A percentile compares a stretch with the other conserved stretches of the same genome.
These are phyloP conservation scores for Sebastes vulpes DNA, from an alignment of 2,797 vertebrate genomes.

Conservation along the genomic window DNA sequence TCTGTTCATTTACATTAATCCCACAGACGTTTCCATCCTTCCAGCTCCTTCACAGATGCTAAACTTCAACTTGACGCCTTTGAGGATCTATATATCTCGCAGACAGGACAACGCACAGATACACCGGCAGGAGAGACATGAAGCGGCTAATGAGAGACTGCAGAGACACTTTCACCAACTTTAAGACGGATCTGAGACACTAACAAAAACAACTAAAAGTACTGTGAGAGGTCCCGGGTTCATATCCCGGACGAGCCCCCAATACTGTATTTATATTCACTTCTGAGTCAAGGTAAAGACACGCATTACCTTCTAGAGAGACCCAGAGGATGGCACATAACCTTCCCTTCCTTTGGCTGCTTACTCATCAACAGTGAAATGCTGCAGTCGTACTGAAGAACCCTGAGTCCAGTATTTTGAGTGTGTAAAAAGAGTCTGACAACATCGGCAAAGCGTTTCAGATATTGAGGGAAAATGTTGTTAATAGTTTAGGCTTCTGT, in stretches of 20 bases:
- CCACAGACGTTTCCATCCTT: slow-evolving; percentile 73
- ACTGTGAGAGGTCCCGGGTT: slow-evolving; percentile 83
- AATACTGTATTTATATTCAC: too few relatives aligned
- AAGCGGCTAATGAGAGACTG: neutral
- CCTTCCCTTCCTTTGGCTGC: neutral
- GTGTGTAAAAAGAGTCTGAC: neutral
- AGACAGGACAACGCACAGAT: slow-evolving; percentile 43
- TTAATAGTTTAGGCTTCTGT: too few relatives aligned
- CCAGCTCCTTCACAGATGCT: slow-evolving; percentile 69
- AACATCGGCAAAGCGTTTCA: too few relatives aligned
- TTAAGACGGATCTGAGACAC: neutral
- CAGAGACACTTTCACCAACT: neutral
- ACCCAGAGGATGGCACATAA: neutral
- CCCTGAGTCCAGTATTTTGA: neutral
- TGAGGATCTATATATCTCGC: slow-evolving; percentile 60
- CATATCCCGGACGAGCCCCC: slow-evolving; percentile 86
- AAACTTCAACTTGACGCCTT: slow-evolving; percentile 65
- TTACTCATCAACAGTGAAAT: neutral
- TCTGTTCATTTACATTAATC: slow-evolving; percentile 87
- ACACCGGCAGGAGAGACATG: slow-evolving; percentile 2
- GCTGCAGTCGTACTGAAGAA: neutral
- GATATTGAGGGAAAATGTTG: too few relatives aligned
- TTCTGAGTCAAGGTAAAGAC: neutral
- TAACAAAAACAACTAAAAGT: neutral
- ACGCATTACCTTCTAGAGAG: neutral